Conservation (phyloP, 2,888 invertebrate species). For the Plebejus melissa region DNA sequence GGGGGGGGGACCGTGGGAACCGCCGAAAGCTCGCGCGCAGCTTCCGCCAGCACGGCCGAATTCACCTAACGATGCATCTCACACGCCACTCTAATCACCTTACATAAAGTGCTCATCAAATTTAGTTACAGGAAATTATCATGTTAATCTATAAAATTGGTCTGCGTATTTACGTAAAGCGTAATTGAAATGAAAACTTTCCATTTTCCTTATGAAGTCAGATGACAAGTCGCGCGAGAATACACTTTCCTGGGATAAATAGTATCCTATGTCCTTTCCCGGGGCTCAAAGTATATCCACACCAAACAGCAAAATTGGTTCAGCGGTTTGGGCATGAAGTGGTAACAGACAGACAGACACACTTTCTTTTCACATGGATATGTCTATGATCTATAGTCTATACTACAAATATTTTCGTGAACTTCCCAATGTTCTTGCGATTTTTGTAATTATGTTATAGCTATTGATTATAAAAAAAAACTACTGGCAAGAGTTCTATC, state of each 20-base stretch:
- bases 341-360: too few relatives aligned
- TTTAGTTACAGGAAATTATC: conserved; percentile 65
- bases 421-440: too few relatives aligned
- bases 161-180: conserved; percentile 10
- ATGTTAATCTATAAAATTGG: conserved; percentile 40
- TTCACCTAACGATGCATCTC: conserved; percentile 69
- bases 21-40: conserved; percentile 74
- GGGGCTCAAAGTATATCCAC: not conserved
- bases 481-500: not conserved
- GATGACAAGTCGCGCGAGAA: too few relatives aligned
- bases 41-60: conserved; percentile 71
- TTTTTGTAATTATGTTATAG: too few relatives aligned
- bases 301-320: too few relatives aligned
- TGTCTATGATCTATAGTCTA: too few relatives aligned
- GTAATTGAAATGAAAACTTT: not conserved
- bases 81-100: conserved; percentile 52
- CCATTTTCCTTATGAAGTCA: not conserved
- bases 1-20: conserved; percentile 65
- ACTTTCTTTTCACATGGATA: too few relatives aligned
- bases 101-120: conserved; percentile 63
- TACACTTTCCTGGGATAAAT: not conserved
- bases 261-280: too few relatives aligned
- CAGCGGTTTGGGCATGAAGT: too few relatives aligned
- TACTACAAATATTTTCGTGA: too few relatives aligned
- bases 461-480: too few relatives aligned